Evolutionary conservation across 2,113 vertebrate genomes (phyloP).

Genomic region (Marmota monax): DNA sequence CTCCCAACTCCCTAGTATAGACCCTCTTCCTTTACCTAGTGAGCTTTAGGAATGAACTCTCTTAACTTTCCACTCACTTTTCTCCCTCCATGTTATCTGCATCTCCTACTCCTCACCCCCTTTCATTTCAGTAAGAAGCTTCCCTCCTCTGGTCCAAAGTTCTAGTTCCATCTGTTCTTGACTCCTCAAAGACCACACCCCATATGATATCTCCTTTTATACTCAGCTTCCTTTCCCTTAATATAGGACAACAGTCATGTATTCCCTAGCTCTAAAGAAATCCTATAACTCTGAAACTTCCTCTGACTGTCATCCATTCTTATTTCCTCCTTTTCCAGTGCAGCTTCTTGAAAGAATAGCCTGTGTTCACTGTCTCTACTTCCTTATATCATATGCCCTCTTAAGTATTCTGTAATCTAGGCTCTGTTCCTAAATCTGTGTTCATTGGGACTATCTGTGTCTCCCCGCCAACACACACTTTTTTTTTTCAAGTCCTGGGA

Average conservation of each 20-base stretch:
- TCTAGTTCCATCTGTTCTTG: slow-evolving; percentile 33
- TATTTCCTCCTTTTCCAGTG: slow-evolving; percentile 1
- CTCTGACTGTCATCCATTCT: not conserved
- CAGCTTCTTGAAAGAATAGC: not conserved
- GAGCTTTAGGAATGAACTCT: slow-evolving; percentile 9
- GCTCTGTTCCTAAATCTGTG: slow-evolving; percentile 15
- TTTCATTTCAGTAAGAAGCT: slow-evolving; percentile 7
- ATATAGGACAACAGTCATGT: not conserved
- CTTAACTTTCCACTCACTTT: slow-evolving; percentile 2
- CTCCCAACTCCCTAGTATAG: not conserved
- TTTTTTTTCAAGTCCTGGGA: no score
- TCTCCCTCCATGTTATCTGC: slow-evolving; percentile 6
- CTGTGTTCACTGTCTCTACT: not conserved
- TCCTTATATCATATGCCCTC: not conserved
- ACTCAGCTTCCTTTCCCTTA: slow-evolving; percentile 6
- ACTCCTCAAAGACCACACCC: not conserved
- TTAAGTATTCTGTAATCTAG: not conserved
- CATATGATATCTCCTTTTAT: slow-evolving; percentile 32
- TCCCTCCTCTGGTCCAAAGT: not conserved
- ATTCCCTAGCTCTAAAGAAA: slow-evolving; percentile 16
- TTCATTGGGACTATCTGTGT: slow-evolving; percentile 25
- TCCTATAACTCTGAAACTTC: not conserved
- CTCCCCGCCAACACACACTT: not conserved
- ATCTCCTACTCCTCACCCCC: not conserved
- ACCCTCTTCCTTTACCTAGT: slow-evolving; percentile 2